Evolutionary conservation across 1,140 invertebrate genomes (phyloP), one percentile per base, ranked within the genome.

Genomic region (Bombus cullumanus): DNA sequence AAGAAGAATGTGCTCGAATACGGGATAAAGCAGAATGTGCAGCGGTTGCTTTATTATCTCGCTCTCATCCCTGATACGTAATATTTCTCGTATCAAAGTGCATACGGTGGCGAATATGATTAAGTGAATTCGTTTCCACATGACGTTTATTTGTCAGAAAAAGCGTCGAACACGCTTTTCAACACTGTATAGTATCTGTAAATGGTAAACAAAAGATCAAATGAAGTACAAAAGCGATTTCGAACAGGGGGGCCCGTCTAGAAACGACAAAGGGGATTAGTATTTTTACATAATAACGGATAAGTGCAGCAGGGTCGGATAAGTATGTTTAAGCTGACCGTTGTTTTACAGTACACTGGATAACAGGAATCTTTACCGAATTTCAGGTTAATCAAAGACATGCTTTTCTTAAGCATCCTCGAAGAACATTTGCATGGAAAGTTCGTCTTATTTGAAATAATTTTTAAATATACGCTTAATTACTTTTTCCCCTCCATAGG

Each of bases 261-360:
- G 66, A 80, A 85, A 89, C 74, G 83, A 90, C 91, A 92, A 93
- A 92, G 86, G 81, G 86, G 91, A 92, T 93, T 92, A 92, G 89
- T 86, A 83, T 86, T 92, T 93, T 92, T 91, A 90, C 87, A 90
- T 89, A 92, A 93, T 86, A 57, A 79, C 79, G 81, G 37, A 86
- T 89, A 85, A 88, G 73, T 66, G 62, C 59, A 39, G 41, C 47
- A 79, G 89, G 89, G 80, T 90, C 88, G 78, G 75, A 66, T 88
- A 84, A 91, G 84, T 85, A 76, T 31, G 69, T 83, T 84, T 91
- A 81, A 92, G 91, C 86, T 80, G 71, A 41, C 71, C 37, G 62
- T 85, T 91, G 91, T 93, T 94, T 92, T 71, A 89, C 91, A 87
- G 76, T 86, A 85, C 74, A 89, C 78, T 39, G 79, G 62, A 87